phyloP scores from a whole-genome alignment of 1,140 invertebrate genomes.

The Aphelenchoides besseyi region DNA sequence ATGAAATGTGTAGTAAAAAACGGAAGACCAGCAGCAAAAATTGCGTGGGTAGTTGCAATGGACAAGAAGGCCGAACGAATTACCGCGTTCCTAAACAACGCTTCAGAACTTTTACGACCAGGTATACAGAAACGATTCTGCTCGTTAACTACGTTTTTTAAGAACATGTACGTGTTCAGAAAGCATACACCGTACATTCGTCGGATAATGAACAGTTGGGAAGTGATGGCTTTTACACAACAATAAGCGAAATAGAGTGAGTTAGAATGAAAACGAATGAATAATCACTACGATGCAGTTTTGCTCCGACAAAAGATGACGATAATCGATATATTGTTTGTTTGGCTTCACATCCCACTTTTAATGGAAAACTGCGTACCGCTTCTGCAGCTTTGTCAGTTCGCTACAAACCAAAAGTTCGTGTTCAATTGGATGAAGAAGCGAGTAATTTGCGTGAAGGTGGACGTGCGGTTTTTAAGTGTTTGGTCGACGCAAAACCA shows the following conservation, averaged over 20 bases:
- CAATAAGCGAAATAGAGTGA: conserved; percentile 5
- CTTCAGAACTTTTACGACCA: conserved; percentile 12
- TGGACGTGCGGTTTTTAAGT: conserved; percentile 22
- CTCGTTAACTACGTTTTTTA: not conserved
- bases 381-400: conserved; percentile 14
- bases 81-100: conserved; percentile 17
- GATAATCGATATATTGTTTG: conserved; percentile 18
- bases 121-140: not conserved
- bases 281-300: conserved; percentile 6
- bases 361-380: not conserved
- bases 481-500: conserved; percentile 26
- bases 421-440: conserved; percentile 25
- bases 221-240: not conserved
- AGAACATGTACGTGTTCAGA: not conserved
- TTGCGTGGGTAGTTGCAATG: conserved; percentile 30
- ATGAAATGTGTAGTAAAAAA: conserved; percentile 14
- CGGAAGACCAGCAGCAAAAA: conserved; percentile 26
- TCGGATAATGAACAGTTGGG: not conserved
- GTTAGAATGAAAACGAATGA: too few species aligned
- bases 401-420: conserved; percentile 22
- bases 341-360: conserved; percentile 26
- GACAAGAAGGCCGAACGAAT: conserved; percentile 1
- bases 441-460: conserved; percentile 16
- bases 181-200: not conserved
- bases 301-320: conserved; percentile 20